These are phyloP conservation scores for Mormyrus proboscirostris DNA, from an alignment of 2,797 vertebrate species.

Conservation along the genomic window DNA sequence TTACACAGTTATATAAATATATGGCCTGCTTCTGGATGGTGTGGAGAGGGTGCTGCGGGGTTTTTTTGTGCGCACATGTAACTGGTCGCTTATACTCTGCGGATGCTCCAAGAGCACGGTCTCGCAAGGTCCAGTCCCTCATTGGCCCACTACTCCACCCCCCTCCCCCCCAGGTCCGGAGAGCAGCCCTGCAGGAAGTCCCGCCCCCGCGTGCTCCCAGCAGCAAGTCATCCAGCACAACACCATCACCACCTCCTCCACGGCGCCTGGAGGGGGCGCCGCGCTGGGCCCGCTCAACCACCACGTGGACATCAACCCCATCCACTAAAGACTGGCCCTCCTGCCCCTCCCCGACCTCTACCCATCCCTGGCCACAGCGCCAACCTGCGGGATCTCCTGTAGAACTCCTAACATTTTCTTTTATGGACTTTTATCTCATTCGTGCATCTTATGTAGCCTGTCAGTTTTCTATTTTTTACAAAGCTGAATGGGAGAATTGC, in stretches of 20 bases:
- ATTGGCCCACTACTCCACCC: slow-evolving; percentile 26
- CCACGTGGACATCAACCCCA: slow-evolving; percentile 95
- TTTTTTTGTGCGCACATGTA: not conserved
- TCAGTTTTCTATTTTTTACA: slow-evolving; percentile 60
- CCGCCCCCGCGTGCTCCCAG: slow-evolving; percentile 82
- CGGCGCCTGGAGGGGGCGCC: slow-evolving; percentile 75
- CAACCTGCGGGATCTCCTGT: slow-evolving; percentile 60
- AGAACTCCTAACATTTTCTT: slow-evolving; percentile 62
- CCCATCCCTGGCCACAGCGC: slow-evolving; percentile 14
- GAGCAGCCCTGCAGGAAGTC: slow-evolving; percentile 89
- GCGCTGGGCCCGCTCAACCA: slow-evolving; percentile 86
- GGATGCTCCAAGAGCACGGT: not conserved
- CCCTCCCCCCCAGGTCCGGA: slow-evolving; percentile 81
- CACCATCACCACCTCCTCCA: slow-evolving; percentile 96
- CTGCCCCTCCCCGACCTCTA: not conserved
- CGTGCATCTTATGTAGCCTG: slow-evolving; percentile 31
- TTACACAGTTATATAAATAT: not conserved
- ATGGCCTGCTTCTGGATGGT: not conserved
- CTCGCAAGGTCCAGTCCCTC: not conserved
- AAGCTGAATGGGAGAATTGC: slow-evolving; percentile 71
- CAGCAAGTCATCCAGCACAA: slow-evolving; percentile 99
- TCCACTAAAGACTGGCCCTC: slow-evolving; percentile 72
- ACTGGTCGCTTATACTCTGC: not conserved
- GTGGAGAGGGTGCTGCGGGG: not conserved
- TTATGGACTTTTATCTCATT: slow-evolving; percentile 55